These are phyloP conservation scores for Orthosia incerta DNA, from an alignment of 2,888 invertebrate genomes.

Conservation along the genomic window DNA sequence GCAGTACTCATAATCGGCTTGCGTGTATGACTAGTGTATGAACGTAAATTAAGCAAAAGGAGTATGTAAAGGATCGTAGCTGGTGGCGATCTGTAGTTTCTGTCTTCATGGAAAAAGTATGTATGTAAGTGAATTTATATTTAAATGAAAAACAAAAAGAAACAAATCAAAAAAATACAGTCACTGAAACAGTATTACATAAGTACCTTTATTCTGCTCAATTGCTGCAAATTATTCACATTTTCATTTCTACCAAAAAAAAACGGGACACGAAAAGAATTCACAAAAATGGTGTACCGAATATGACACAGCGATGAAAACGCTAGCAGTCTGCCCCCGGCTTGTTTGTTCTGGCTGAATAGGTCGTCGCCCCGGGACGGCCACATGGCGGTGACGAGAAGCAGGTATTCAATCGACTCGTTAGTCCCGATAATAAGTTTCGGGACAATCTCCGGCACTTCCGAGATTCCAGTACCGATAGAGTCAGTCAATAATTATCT, in stretches of 20 bases:
- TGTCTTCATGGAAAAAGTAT: too few species aligned
- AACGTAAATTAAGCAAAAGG: too few species aligned
- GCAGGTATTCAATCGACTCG: conserved; percentile 60
- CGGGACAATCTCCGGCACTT: conserved; percentile 22
- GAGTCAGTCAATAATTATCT: conserved; percentile 29
- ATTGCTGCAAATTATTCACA: too few species aligned
- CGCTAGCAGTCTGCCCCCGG: conserved; percentile 54
- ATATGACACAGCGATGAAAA: conserved; percentile 58
- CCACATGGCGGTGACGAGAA: conserved; percentile 60
- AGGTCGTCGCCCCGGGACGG: conserved; percentile 73
- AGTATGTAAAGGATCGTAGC: too few species aligned
- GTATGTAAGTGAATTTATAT: too few species aligned
- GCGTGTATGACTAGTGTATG: too few species aligned
- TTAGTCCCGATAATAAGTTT: conserved; percentile 43
- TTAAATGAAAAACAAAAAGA: too few species aligned
- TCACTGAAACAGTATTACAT: too few species aligned
- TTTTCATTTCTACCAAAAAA: not conserved
- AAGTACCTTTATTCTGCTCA: too few species aligned
- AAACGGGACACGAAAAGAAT: not conserved
- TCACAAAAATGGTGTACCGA: conserved; percentile 44
- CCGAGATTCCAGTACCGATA: conserved; percentile 37
- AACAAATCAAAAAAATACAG: not conserved
- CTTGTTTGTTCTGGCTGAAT: conserved; percentile 76
- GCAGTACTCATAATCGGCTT: too few species aligned
- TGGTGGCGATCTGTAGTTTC: too few species aligned